A percentile compares a stretch with the other conserved stretches of the same genome.
phyloP scores from a whole-genome alignment of 2,797 vertebrate genomes.

The Xenops minutus region DNA sequence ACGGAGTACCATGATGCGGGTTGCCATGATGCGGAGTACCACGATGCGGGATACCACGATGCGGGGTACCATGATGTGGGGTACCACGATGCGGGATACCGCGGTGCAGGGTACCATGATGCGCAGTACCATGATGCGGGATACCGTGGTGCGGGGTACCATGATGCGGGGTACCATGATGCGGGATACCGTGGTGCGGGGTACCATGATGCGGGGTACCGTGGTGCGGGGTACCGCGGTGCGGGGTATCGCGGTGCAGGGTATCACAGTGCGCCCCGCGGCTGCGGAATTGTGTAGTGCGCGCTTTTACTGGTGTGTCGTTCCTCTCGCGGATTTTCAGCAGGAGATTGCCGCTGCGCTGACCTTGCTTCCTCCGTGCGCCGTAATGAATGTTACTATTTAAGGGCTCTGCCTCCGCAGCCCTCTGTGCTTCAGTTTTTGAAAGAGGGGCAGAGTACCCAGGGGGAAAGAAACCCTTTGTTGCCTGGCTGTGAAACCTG shows the following conservation, averaged over 20 bases:
- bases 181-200: no score
- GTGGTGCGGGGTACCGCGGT: no score
- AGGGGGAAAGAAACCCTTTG: slow-evolving; percentile 24
- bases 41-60: not conserved
- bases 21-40: no score
- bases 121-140: no score
- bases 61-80: no score
- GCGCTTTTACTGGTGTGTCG: not conserved
- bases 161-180: no score
- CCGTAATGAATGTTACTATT: not conserved
- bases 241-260: no score
- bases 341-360: not conserved
- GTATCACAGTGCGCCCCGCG: not conserved
- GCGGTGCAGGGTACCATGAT: no score
- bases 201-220: no score
- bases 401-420: not conserved
- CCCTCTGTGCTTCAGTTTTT: not conserved
- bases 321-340: slow-evolving; percentile 18
- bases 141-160: no score
- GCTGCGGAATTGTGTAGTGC: not conserved
- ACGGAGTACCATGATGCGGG: no score
- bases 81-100: no score
- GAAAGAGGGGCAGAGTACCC: not conserved
- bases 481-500: slow-evolving; percentile 8
- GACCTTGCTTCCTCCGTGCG: not conserved